Conservation (phyloP, 2,113 vertebrate species). For the Siniperca knerii region DNA sequence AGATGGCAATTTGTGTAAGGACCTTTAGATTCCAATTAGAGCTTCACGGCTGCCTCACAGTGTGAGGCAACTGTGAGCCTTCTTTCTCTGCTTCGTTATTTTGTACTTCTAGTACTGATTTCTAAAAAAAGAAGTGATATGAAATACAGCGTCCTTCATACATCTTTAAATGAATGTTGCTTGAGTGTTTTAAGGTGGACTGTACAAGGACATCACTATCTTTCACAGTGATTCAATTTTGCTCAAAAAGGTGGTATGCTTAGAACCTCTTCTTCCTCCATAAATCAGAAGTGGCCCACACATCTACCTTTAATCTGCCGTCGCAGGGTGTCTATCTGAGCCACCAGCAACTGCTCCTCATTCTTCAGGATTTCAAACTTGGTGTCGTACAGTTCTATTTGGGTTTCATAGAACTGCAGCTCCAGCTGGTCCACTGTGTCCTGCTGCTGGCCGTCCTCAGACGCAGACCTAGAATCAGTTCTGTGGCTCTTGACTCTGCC, state of each 20-base stretch:
- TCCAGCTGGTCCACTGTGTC: constrained; percentile 89
- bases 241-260: not conserved
- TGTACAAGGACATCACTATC: not conserved
- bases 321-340: constrained; percentile 88
- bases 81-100: not conserved
- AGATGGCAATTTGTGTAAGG: not conserved
- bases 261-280: not conserved
- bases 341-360: constrained; percentile 92
- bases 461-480: not conserved
- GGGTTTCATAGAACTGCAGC: constrained; percentile 92
- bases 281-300: not conserved
- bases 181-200: not conserved
- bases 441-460: constrained; percentile 41
- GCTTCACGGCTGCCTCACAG: not conserved
- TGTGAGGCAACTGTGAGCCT: not conserved
- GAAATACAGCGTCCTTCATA: not conserved
- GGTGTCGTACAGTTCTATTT: constrained; percentile 92
- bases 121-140: not conserved
- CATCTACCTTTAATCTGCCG: constrained; percentile 92
- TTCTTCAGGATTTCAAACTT: constrained; percentile 94
- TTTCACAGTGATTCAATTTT: not conserved
- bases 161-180: not conserved
- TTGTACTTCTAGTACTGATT: not conserved
- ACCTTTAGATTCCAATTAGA: not conserved
- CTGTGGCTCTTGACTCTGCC: constrained; percentile 68